phyloP scores from a whole-genome alignment of 2,888 invertebrate species.

The Dendrolimus houi region DNA sequence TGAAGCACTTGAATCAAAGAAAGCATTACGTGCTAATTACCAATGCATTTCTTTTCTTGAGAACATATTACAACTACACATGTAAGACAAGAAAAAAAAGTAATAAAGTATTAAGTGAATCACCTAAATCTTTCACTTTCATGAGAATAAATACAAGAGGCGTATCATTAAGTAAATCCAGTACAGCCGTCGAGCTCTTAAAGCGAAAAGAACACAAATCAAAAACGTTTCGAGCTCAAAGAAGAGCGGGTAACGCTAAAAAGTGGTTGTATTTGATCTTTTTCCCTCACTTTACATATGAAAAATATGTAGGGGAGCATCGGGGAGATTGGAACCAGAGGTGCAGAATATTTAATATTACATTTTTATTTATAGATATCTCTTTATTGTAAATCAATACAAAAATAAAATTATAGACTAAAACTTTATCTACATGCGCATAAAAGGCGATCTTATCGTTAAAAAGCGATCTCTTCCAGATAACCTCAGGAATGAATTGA shows the following conservation, averaged over 20 bases:
- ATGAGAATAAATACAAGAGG: background rate
- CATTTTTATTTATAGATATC: no score
- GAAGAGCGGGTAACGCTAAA: conserved; percentile 2
- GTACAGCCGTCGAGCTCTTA: background rate
- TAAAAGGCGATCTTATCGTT: no score
- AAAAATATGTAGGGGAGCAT: background rate
- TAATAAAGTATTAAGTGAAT: background rate
- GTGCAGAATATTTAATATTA: no score
- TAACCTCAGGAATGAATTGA: no score
- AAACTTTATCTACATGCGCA: no score
- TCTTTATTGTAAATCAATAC: no score
- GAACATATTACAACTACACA: background rate
- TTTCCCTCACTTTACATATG: background rate
- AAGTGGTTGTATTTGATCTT: conserved; percentile 3
- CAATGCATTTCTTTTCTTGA: background rate
- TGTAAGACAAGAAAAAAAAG: background rate
- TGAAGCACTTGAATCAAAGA: no score
- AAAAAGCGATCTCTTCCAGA: no score
- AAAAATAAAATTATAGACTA: no score
- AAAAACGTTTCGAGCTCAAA: background rate
- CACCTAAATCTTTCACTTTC: background rate
- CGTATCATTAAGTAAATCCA: background rate
- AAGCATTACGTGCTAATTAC: no score
- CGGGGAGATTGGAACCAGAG: background rate
- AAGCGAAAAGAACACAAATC: background rate